Conservation (phyloP, 2,113 vertebrate genomes). For the Turdus rufiventris region DNA sequence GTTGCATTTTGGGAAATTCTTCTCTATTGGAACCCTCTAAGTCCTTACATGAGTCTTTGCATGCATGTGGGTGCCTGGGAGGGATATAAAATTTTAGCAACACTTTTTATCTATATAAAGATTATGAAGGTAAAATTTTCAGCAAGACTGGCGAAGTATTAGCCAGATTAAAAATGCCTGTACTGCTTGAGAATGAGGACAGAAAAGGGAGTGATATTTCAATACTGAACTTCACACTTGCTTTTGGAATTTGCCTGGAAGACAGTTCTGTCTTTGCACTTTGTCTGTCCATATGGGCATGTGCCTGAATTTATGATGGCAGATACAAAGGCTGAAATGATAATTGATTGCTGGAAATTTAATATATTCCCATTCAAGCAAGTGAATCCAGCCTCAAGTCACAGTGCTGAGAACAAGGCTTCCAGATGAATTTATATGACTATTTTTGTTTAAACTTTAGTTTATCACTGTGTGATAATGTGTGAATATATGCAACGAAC, state of each 20-base stretch:
- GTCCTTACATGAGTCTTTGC: not conserved
- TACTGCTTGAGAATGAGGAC: not conserved
- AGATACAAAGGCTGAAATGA: constrained; percentile 50
- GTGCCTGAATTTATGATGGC: constrained; percentile 25
- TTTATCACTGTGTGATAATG: constrained; percentile 26
- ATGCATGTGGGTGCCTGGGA: not conserved
- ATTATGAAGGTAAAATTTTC: not conserved
- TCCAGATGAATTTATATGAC: not conserved
- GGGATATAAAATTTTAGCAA: not conserved
- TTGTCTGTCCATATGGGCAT: constrained; percentile 44
- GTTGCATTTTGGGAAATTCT: not conserved
- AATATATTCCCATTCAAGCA: constrained; percentile 11
- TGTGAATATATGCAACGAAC: constrained; percentile 33
- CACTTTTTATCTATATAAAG: not conserved
- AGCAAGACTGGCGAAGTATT: not conserved
- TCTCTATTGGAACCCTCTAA: not conserved
- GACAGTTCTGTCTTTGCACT: constrained; percentile 53
- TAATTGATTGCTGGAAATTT: constrained; percentile 52
- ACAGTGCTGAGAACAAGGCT: not conserved
- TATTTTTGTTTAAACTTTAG: constrained; percentile 21
- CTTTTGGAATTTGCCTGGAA: constrained; percentile 49
- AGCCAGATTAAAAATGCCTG: not conserved
- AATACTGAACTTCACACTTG: constrained; percentile 38
- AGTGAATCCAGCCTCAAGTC: constrained; percentile 7
- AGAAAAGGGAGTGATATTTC: constrained; percentile 10